Base-by-base conservation (phyloP, 2,888 invertebrate genomes). In the Oligia latruncula region DNA sequence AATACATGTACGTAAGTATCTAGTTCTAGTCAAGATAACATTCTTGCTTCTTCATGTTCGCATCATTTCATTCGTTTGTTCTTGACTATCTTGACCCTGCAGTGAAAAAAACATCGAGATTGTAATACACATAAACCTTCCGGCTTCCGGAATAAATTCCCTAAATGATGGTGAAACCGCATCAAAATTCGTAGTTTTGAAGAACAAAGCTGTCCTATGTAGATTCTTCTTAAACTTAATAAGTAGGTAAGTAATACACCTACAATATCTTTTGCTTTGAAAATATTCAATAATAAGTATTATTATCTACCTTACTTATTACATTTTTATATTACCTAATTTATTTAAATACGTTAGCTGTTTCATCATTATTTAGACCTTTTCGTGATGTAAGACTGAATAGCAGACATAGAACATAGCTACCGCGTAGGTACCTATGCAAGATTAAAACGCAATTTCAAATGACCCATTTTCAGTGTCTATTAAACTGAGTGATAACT, bases 21-120 rank as follows among this genome's bases (percentile, higher is more conserved):
- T 74, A 64, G 4, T 2, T 72, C 20, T 74, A 58, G 4, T 2
- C n/a, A 43, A 20, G 29, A 82, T 83, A 78, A 43, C 13, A 68
- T 74, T 68, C 52, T 64, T 68, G 15, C 4, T 40, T 20, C 65
- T 64, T 64, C 35, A 20, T 40, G 20, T 20, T 40, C 40, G 40
- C 9, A 9, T 40, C 9, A 35, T 35, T 35, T 49, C 49, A 13
- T 13, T 46, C 11, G 13, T 46, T 13, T 46, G 13, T 46, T 49
- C 49, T 13, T 49, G 49, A 49, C 49, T 49, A 46, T 13, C 13
- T 4, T 4, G 49, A 49, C 49, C 46, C 49, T 49, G 55, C 55
- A 23, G 23, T 46, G 13, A 55, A 2, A 55, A 29, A 20, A 55
- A 8, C 55, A 55, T 55, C 8, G 8, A 55, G 8, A 55, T 55